Base-by-base conservation (phyloP, 2,888 invertebrate genomes). In the Dermolepida albohirtum region DNA sequence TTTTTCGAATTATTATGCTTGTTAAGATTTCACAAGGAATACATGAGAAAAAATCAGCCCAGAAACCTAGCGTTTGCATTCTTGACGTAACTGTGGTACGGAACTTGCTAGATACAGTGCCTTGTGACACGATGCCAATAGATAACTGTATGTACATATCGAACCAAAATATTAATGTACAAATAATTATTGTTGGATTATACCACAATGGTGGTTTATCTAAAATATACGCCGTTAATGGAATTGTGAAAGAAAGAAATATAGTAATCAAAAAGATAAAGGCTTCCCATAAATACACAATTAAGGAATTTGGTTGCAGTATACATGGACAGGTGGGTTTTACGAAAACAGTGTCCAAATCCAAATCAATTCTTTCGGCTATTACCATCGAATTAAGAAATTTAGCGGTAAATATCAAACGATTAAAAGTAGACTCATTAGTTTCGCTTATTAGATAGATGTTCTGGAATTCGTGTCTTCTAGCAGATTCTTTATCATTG, bases 321-420 rank as follows among this genome's bases (percentile, higher is more conserved):
- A 67, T 70, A 52, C 70, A 70, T 10, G 64, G 67, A 40, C 50
- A 70, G 12, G 50, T 66, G 5, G 67, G 59, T 51, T 70, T 70
- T 5, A 67, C 41, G 22, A 70, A 70, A 34, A 70, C 62, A 5
- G 70, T 67, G 34, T 70, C 70, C n/a, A 64, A 59, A n/a, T 67
- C 70, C 0, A 67, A 39, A 39, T 67, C 64, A 12, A 70, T 47
- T 29, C 67, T 54, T 22, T 67, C 70, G n/a, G 67, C 43, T 43
- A 70, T 64, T 1, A 51, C 67, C 50, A 67, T 16, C 4, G 51
- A 39, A 43, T 62, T 67, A 10, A 70, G 55, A 39, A 50, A 70
- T 17, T 43, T 29, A 2, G 70, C 70, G 8, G 51, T 44, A 47
- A 70, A 70, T 10, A 51, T 14, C 40, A 70, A 41, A n/a, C 39